These are phyloP conservation scores for Huso huso DNA, from an alignment of 2,797 vertebrate species.

Conservation along the genomic window DNA sequence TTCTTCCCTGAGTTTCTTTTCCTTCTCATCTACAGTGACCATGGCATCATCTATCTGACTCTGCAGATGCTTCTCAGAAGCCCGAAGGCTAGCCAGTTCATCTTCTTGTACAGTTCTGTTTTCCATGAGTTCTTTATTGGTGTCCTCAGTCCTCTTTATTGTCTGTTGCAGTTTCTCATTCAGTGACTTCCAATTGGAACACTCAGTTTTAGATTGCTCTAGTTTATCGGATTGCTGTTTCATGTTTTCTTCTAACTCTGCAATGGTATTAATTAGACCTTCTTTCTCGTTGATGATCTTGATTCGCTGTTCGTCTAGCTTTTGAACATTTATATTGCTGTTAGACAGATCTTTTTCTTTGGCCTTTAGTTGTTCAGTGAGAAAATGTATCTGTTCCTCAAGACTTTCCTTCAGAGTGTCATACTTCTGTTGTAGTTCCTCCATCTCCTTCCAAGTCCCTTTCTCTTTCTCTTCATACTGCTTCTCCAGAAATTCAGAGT, in stretches of 20 bases:
- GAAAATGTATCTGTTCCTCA: slow-evolving; percentile 43
- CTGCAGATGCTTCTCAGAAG: slow-evolving; percentile 62
- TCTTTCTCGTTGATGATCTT: slow-evolving; percentile 59
- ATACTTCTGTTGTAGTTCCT: slow-evolving; percentile 53
- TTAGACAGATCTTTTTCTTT: slow-evolving; percentile 57
- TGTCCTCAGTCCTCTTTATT: slow-evolving; percentile 47
- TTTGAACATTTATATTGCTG: slow-evolving; percentile 57
- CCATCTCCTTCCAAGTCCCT: slow-evolving; percentile 35
- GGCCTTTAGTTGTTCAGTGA: slow-evolving; percentile 55
- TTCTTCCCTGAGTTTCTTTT: slow-evolving; percentile 55
- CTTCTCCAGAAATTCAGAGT: slow-evolving; percentile 47
- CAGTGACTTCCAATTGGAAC: slow-evolving; percentile 46
- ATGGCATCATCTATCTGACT: slow-evolving; percentile 42
- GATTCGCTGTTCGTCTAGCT: slow-evolving; percentile 61
- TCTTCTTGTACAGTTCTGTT: slow-evolving; percentile 49
- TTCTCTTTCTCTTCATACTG: slow-evolving; percentile 23
- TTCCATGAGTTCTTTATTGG: slow-evolving; percentile 46
- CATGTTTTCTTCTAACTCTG: slow-evolving; percentile 48
- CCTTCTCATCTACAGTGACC: slow-evolving; percentile 54
- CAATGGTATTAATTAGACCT: slow-evolving; percentile 44
- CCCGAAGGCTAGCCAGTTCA: slow-evolving; percentile 46
- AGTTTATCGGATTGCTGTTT: slow-evolving; percentile 38
- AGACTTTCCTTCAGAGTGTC: slow-evolving; percentile 37
- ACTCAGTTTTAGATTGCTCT: slow-evolving; percentile 51
- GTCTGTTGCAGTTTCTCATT: slow-evolving; percentile 54